Percentiles rank a stretch among this genome's conserved stretches.
Evolutionary conservation across 2,113 vertebrate genomes (phyloP).

Genomic region (Phalacrocorax carbo): DNA sequence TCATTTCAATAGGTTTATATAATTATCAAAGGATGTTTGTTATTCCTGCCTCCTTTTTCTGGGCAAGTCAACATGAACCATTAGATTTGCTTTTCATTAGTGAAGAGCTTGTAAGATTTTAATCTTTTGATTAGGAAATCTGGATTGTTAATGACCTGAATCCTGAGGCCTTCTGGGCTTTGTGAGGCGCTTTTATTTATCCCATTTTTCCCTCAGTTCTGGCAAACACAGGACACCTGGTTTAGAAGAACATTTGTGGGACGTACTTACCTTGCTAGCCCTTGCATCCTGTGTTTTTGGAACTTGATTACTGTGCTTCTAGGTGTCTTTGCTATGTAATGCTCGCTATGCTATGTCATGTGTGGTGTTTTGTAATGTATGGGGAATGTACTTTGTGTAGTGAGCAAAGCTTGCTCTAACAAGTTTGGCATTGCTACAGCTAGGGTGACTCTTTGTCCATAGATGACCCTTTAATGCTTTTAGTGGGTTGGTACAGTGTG

Average conservation of each 20-base stretch:
- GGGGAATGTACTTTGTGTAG: background rate
- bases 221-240: background rate
- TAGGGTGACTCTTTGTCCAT: background rate
- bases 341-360: background rate
- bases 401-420: background rate
- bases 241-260: background rate
- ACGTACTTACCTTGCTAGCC: background rate
- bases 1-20: background rate
- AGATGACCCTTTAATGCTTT: background rate
- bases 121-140: conserved; percentile 39
- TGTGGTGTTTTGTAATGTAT: background rate
- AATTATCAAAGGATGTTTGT: background rate
- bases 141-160: conserved; percentile 20
- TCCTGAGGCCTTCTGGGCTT: background rate
- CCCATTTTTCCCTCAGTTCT: background rate
- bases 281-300: background rate
- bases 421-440: background rate
- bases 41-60: background rate
- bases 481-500: background rate
- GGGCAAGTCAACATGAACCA: background rate
- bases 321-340: background rate
- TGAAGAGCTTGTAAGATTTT: conserved; percentile 34
- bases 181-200: background rate
- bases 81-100: background rate
- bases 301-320: background rate